Evolutionary conservation across 2,888 invertebrate genomes (phyloP), one percentile per base, ranked within the genome.

Genomic region (Drosophila nigritarsus): DNA sequence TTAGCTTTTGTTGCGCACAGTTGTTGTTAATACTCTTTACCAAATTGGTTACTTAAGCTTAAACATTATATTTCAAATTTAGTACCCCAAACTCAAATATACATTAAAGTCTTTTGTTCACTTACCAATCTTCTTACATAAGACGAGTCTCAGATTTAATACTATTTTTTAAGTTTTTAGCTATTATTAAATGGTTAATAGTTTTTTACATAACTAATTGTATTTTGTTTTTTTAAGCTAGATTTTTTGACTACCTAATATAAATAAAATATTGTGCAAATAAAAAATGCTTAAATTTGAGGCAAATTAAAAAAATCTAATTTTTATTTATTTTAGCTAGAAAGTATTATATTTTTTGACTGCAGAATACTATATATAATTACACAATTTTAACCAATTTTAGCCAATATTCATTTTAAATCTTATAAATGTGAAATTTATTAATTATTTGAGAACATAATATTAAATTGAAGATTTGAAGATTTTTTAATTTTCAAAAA

Each of bases 1-100:
- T 54, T 40, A 55, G 53, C 63, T 51, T 67, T 69, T 66, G 38
- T 40, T 65, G 48, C 18, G 38, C 30, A 15, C 40, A 32, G 24
- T n/a, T 53, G 38, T 32, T 61, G 40, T 27, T 5, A n/a, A 56
- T 70, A 71, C 74, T 50, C 76, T 71, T 53, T 50, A 45, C 11
- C 0, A 36, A 40, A 59, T 36, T 13, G 45, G 42, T 49, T 42
- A 40, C 38, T 45, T 61, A 40, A 49, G 48, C 71, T 75, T 18
- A 7, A 24, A 2, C 11, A 27, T 30, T 9, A 27, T 20, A 1
- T 49, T 53, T 49, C 7, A 2, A 27, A n/a, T 13, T 24, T 24
- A 27, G 1, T 38, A 6, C 3, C 11, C 0, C 32, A 15, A 24
- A 27, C 2, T 20, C 20, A 20, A 42, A 20, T 42, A 13, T 42